Evolutionary conservation across 2,888 invertebrate genomes (phyloP), one percentile per base, ranked within the genome.

Genomic region (Nomada fucata): DNA sequence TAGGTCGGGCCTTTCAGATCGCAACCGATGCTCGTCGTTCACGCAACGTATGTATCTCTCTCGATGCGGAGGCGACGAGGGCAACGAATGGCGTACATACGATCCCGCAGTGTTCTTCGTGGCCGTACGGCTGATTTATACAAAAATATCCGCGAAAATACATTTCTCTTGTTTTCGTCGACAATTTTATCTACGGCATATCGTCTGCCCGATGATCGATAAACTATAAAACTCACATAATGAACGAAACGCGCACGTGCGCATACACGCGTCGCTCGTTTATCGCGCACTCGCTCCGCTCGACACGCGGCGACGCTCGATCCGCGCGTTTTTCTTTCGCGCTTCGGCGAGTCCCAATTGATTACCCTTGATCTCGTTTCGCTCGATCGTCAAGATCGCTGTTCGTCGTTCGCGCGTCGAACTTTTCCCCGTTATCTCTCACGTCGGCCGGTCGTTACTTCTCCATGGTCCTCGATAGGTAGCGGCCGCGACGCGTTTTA

Each of bases 111-210:
- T 42, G 26, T 53, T 9, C 26, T n/a, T 42, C 52, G 18, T 73
- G 26, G 53, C 67, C 44, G 60, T 57, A 50, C 44, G 60, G 60
- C 2, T 65, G 68, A 81, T 71, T 82, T 86, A 80, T 71, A 71
- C 57, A 88, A 88, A 88, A 87, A 83, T 89, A 87, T 82, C 79
- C 79, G 85, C 76, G 83, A 88, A 87, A 85, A 89, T 85, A 85
- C 79, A 76, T 76, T 36, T 36, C 36, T 36, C 36, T 36, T 29
- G 59, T 83, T 79, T 13, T 83, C 47, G 53, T 74, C 72, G 76
- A 80, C 71, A 82, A 79, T 85, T 76, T 52, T 76, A 79, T 63
- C 74, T 80, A 59, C 61, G 68, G 47, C 70, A 52, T 36, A 7
- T 36, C 9, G 36, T 80, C 71, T 59, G 61, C 67, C 79, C 61